Percentiles rank a stretch among this genome's conserved stretches.
Evolutionary conservation across 2,888 invertebrate genomes (phyloP).

Genomic region (Drosophila prolongata): DNA sequence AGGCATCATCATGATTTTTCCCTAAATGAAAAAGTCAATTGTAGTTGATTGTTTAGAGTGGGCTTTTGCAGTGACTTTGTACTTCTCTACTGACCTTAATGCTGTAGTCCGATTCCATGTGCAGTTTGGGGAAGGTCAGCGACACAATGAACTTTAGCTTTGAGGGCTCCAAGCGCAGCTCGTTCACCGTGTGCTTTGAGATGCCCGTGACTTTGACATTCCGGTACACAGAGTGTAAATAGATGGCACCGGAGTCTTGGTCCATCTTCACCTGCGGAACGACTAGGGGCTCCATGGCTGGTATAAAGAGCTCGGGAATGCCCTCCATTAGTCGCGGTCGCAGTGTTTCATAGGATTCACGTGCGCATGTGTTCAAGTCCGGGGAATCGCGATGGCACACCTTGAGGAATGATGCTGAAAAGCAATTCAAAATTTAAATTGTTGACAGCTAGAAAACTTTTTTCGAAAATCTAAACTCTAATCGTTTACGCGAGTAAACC

Average conservation of each 20-base stretch:
- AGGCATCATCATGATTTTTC: slow-evolving; percentile 90
- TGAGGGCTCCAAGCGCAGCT: slow-evolving; percentile 85
- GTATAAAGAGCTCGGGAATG: slow-evolving; percentile 89
- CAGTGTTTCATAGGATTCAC: slow-evolving; percentile 86
- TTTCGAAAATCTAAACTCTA: too few relatives aligned
- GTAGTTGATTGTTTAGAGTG: background rate
- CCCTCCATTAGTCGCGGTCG: slow-evolving; percentile 87
- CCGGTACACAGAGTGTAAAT: slow-evolving; percentile 88
- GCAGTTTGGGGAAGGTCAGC: slow-evolving; percentile 87
- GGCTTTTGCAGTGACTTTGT: background rate
- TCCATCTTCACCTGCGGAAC: slow-evolving; percentile 89
- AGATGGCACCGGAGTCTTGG: slow-evolving; percentile 89
- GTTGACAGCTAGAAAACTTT: too few relatives aligned
- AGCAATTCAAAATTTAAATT: background rate
- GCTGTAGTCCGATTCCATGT: slow-evolving; percentile 87
- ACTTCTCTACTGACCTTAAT: slow-evolving; percentile 83
- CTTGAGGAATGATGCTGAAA: slow-evolving; percentile 88
- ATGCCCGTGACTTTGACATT: slow-evolving; percentile 88
- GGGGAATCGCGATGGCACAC: slow-evolving; percentile 88
- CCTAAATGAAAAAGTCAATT: slow-evolving; percentile 70
- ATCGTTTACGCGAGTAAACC: too few relatives aligned
- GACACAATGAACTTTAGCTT: slow-evolving; percentile 86
- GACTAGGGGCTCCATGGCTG: slow-evolving; percentile 89
- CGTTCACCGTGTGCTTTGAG: slow-evolving; percentile 87
- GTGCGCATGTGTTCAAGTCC: slow-evolving; percentile 87